These are phyloP conservation scores for Helicorthomorpha holstii DNA, from an alignment of 1,140 invertebrate species.

Conservation along the genomic window DNA sequence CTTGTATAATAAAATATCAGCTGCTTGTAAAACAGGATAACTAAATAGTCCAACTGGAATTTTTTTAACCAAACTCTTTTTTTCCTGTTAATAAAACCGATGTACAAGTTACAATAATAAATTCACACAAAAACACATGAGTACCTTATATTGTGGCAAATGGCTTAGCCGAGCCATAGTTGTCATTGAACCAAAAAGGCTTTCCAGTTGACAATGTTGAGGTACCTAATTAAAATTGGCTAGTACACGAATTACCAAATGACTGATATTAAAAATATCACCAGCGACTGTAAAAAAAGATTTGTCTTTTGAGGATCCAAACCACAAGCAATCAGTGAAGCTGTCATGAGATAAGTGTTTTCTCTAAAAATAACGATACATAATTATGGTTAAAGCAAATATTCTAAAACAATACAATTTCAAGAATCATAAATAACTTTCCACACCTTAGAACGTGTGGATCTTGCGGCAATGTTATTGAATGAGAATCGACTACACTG, in stretches of 20 bases:
- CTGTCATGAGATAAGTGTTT: conserved; percentile 59
- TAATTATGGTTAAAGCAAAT: background rate
- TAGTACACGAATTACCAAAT: too few relatives aligned
- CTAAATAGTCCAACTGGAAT: conserved; percentile 69
- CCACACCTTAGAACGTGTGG: conserved; percentile 40
- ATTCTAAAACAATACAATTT: too few relatives aligned
- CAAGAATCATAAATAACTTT: background rate
- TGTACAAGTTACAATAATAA: too few relatives aligned
- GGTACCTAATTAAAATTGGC: conserved; percentile 40
- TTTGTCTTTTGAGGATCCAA: conserved; percentile 64
- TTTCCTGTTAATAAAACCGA: too few relatives aligned
- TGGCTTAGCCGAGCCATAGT: conserved; percentile 66
- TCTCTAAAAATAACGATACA: conserved; percentile 17
- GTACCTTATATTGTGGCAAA: conserved; percentile 85
- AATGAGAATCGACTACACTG: conserved; percentile 87
- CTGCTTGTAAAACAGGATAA: conserved; percentile 87
- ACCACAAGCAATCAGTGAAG: conserved; percentile 77
- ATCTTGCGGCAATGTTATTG: conserved; percentile 74
- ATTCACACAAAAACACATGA: too few relatives aligned
- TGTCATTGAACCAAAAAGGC: conserved; percentile 69
- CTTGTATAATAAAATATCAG: conserved; percentile 88
- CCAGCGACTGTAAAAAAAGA: conserved; percentile 75
- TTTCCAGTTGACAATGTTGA: conserved; percentile 70
- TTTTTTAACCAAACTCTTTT: conserved; percentile 57
- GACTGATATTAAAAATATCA: conserved; percentile 20